A percentile compares a stretch with the other conserved stretches of the same genome.
Evolutionary conservation across 2,888 invertebrate species (phyloP).

Genomic region (Spodoptera littoralis): DNA sequence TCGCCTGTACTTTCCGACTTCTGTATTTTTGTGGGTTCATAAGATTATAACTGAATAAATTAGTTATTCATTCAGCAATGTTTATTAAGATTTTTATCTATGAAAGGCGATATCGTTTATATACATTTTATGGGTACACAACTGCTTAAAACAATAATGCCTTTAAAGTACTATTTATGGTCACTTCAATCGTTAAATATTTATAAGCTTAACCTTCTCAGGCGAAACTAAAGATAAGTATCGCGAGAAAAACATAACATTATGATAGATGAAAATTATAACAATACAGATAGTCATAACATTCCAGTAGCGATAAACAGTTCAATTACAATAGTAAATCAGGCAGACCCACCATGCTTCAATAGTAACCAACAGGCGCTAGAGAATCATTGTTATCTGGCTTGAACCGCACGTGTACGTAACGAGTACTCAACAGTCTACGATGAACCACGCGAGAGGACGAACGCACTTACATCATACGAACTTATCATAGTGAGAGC

Average conservation of each 20-base stretch:
- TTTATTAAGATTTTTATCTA: no score
- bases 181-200: no score
- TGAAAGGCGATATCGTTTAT: no score
- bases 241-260: no score
- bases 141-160: no score
- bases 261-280: background rate
- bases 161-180: no score
- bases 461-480: conserved; percentile 50
- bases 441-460: conserved; percentile 47
- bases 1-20: background rate
- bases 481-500: conserved; percentile 18
- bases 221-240: no score
- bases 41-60: no score
- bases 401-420: conserved; percentile 66
- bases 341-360: background rate
- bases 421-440: conserved; percentile 56
- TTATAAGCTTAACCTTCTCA: no score
- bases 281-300: conserved; percentile 1
- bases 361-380: background rate
- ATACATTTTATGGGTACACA: no score
- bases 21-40: conserved; percentile 4
- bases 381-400: conserved; percentile 65
- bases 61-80: no score
- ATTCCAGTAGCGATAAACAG: conserved; percentile 12
- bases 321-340: conserved; percentile 10